Percentiles rank a stretch among this genome's conserved stretches.
phyloP scores from a whole-genome alignment of 2,797 vertebrate species.

The Amphiprion clarkii region DNA sequence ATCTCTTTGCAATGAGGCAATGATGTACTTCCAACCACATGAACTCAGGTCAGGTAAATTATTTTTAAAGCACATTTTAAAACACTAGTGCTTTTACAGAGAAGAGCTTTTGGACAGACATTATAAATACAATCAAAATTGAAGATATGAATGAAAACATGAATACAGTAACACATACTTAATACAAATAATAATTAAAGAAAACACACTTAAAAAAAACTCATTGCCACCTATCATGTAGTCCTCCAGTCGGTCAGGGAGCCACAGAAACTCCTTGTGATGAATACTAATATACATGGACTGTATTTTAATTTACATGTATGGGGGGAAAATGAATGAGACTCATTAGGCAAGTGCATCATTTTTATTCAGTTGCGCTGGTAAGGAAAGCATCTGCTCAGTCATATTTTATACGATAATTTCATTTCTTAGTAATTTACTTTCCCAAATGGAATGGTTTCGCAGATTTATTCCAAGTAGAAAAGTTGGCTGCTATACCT shows the following conservation, averaged over 20 bases:
- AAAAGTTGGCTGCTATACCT: not conserved
- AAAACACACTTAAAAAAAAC: too few relatives aligned
- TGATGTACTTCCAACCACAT: conserved; percentile 25
- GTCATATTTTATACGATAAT: not conserved
- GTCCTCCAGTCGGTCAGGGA: too few relatives aligned
- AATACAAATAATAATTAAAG: not conserved
- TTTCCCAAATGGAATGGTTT: not conserved
- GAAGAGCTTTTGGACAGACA: too few relatives aligned
- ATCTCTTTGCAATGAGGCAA: conserved; percentile 9
- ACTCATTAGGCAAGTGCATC: not conserved
- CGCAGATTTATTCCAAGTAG: not conserved
- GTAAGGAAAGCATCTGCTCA: not conserved
- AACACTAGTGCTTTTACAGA: not conserved
- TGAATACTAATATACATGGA: too few relatives aligned
- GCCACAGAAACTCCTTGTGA: too few relatives aligned
- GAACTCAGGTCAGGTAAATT: conserved; percentile 15
- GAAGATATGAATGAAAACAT: not conserved
- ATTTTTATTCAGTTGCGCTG: not conserved
- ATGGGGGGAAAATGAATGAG: too few relatives aligned
- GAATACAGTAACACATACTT: not conserved
- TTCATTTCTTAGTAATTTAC: not conserved
- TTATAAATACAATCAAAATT: not conserved
- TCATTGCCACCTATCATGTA: too few relatives aligned
- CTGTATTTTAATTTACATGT: too few relatives aligned
- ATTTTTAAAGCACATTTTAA: not conserved